Percentiles rank a stretch among this genome's conserved stretches.
Evolutionary conservation across 2,888 invertebrate genomes (phyloP).

Genomic region (Netelia melanura): DNA sequence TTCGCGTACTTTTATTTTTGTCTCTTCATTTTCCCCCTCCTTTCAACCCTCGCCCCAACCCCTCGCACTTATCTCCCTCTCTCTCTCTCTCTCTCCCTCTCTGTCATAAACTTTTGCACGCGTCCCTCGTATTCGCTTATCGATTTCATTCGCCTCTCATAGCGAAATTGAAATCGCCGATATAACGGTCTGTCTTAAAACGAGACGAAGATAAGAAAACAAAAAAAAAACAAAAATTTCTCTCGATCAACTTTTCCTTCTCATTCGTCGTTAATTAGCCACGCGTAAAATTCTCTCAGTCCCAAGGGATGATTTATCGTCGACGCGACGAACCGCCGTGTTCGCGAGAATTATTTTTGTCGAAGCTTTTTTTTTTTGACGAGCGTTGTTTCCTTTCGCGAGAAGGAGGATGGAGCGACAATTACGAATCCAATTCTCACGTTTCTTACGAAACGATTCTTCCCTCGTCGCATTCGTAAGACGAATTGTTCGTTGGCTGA

Average conservation of each 20-base stretch:
- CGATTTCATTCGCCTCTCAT: conserved; percentile 52
- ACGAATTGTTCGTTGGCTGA: conserved; percentile 39
- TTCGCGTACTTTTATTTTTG: neutral
- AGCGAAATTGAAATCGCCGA: conserved; percentile 56
- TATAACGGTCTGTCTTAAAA: conserved; percentile 26
- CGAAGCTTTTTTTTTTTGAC: neutral
- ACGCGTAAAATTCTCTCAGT: neutral
- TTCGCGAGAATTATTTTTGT: neutral
- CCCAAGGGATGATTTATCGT: conserved; percentile 1
- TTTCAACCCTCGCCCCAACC: neutral
- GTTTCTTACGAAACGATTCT: neutral
- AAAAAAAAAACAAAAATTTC: neutral
- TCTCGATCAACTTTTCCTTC: neutral
- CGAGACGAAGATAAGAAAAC: conserved; percentile 6
- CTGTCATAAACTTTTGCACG: conserved; percentile 24
- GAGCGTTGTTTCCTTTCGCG: neutral
- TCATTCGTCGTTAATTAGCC: neutral
- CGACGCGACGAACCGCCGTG: neutral
- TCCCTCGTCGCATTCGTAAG: conserved; percentile 8
- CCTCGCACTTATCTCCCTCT: neutral
- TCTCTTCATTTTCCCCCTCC: neutral
- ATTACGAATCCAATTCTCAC: neutral
- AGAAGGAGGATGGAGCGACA: neutral
- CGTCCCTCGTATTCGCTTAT: conserved; percentile 29
- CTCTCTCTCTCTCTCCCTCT: neutral